Evolutionary conservation across 2,888 invertebrate genomes (phyloP).

Genomic region (Ectemnius lituratus): DNA sequence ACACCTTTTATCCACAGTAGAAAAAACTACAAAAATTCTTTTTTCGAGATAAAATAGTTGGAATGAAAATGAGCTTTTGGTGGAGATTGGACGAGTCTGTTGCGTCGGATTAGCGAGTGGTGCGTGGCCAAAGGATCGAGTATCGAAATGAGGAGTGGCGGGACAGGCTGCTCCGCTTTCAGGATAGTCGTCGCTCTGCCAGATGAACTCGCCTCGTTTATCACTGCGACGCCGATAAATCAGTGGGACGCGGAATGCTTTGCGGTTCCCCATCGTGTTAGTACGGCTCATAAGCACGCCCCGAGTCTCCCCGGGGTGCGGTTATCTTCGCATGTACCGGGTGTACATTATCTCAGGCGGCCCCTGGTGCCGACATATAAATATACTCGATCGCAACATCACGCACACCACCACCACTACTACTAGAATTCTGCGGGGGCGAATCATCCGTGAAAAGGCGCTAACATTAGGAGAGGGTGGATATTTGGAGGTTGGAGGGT

Average conservation of each 20-base stretch:
- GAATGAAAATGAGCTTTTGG: no score
- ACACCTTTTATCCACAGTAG: no score
- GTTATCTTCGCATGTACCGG: constrained; percentile 75
- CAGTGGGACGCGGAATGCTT: constrained; percentile 66
- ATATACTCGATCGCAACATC: constrained; percentile 54
- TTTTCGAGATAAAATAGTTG: no score
- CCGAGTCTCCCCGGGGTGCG: constrained; percentile 71
- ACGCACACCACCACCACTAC: constrained; percentile 24
- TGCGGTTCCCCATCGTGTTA: constrained; percentile 75
- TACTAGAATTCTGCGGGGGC: constrained; percentile 45
- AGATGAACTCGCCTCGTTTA: constrained; percentile 73
- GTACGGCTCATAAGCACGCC: constrained; percentile 70
- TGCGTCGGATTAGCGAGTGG: no score
- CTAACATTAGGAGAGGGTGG: not conserved
- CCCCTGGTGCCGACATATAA: constrained; percentile 59
- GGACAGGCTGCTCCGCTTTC: constrained; percentile 49
- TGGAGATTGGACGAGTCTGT: no score
- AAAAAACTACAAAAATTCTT: no score
- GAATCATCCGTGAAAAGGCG: constrained; percentile 35
- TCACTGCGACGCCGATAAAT: constrained; percentile 74
- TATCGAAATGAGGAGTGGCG: constrained; percentile 23
- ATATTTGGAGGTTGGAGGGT: constrained; percentile 4
- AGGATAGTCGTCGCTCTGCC: constrained; percentile 50
- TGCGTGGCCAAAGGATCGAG: no score
- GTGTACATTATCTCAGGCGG: constrained; percentile 71